These are phyloP conservation scores for Mylabris phalerata DNA, from an alignment of 1,140 invertebrate species.

Conservation along the genomic window DNA sequence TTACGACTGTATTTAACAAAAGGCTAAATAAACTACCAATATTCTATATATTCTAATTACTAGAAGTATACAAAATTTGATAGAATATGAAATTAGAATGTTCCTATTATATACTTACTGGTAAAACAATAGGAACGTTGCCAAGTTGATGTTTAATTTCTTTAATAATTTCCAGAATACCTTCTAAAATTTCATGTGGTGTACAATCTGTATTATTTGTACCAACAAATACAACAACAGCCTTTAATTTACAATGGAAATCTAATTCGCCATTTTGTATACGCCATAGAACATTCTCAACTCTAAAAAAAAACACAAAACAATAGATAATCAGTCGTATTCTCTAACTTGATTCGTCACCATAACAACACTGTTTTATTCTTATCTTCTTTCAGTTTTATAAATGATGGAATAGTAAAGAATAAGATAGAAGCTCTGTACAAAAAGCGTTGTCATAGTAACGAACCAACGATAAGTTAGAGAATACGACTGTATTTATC, in stretches of 20 bases:
- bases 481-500: no score
- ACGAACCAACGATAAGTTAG: no score
- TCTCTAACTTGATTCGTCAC: background rate
- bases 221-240: slow-evolving; percentile 61
- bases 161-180: slow-evolving; percentile 56
- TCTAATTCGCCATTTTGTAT: slow-evolving; percentile 66
- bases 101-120: slow-evolving; percentile 45
- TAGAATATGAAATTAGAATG: background rate
- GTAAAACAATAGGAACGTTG: slow-evolving; percentile 54
- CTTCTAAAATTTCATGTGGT: slow-evolving; percentile 57
- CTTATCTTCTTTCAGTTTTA: background rate
- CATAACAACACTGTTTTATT: background rate
- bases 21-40: no score
- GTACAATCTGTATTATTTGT: slow-evolving; percentile 63
- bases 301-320: slow-evolving; percentile 40
- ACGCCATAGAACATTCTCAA: slow-evolving; percentile 67
- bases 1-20: no score
- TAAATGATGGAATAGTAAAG: no score
- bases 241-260: slow-evolving; percentile 56
- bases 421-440: no score
- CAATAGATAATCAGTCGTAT: background rate
- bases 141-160: slow-evolving; percentile 50
- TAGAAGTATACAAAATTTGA: slow-evolving; percentile 1
- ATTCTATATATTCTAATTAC: background rate
- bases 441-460: no score